These are phyloP conservation scores for Sycophila texana DNA, from an alignment of 2,888 invertebrate species.

Conservation along the genomic window DNA sequence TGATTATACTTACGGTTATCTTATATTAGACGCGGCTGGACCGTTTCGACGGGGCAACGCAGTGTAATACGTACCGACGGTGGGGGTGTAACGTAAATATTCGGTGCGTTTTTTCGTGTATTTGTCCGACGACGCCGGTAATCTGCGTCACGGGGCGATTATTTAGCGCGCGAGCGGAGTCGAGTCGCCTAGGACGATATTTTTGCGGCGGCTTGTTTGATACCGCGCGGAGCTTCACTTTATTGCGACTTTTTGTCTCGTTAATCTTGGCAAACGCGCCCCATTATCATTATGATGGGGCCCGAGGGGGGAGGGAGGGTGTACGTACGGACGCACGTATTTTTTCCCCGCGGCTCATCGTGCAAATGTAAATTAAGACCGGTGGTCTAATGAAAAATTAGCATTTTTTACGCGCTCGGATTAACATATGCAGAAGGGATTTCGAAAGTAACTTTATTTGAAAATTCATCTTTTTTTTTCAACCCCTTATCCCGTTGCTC, in stretches of 20 bases:
- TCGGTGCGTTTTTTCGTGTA: not conserved
- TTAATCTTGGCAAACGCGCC: conserved; percentile 33
- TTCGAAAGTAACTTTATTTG: not conserved
- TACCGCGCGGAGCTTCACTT: not conserved
- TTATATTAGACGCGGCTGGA: conserved; percentile 14
- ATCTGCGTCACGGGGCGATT: not conserved
- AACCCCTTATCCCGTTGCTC: too few relatives aligned
- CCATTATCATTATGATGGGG: conserved; percentile 25
- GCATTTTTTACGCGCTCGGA: conserved; percentile 17
- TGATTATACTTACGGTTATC: conserved; percentile 36
- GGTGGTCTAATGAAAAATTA: conserved; percentile 28
- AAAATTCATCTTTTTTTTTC: too few relatives aligned
- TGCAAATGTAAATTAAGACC: conserved; percentile 26
- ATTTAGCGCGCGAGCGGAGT: not conserved
- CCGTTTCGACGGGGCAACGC: too few relatives aligned
- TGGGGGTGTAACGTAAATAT: not conserved
- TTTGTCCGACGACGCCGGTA: not conserved
- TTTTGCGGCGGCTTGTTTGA: not conserved
- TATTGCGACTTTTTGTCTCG: conserved; percentile 31
- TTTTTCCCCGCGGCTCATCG: conserved; percentile 11
- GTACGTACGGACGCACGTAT: not conserved
- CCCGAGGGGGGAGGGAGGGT: not conserved
- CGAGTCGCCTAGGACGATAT: conserved; percentile 6
- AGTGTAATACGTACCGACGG: too few relatives aligned
- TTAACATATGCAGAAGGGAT: not conserved